Base-by-base conservation (phyloP, 2,888 invertebrate genomes). In the Monoplex corrugatus region DNA sequence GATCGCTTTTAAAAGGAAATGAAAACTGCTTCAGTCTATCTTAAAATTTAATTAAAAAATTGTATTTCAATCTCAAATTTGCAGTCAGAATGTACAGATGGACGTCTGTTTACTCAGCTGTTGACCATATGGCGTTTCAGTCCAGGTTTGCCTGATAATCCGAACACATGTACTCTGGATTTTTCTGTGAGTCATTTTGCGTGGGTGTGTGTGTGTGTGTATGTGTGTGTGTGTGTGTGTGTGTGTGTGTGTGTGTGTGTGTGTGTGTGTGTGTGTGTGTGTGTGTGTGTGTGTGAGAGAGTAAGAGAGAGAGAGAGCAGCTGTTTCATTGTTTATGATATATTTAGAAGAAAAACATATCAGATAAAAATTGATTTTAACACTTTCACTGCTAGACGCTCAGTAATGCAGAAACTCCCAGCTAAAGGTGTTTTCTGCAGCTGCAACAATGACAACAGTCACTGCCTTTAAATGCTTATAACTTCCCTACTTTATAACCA, bases 61-160 rank as follows among this genome's bases (percentile, higher is more conserved):
- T n/a, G 6, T n/a, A 68, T n/a, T 28, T n/a, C 8, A 19, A 19
- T 2, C 6, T 8, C 68, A 68, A 6, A 68, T 38, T 44, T 87
- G 57, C 94, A 96, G 96, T 98, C 99, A 0, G 98, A 98, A 93
- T 99, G 99, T 94, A 97, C 97, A 10, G 98, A 99, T 96, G 99
- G 99, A 97, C 94, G 97, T 93, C 96, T 99, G 38, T 99, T 99
- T 95, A 97, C 98, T 95, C 98, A 98, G 95, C 96, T 99, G 91
- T 97, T n/a, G n/a, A n/a, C n/a, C n/a, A 97, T 98, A 87, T 99
- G 99, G 99, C 97, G 98, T 94, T 99, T 99, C 95, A 98, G 98
- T 95, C 98, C 98, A 0, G 99, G 99, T 0, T 96, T 99, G 19
- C 94, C 95, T 16, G 94, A 94, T 38, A 97, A 98, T 95, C 97